A percentile compares a stretch with the other conserved stretches of the same genome.
phyloP scores from a whole-genome alignment of 2,888 invertebrate genomes.

The Galerucella nymphaeae region DNA sequence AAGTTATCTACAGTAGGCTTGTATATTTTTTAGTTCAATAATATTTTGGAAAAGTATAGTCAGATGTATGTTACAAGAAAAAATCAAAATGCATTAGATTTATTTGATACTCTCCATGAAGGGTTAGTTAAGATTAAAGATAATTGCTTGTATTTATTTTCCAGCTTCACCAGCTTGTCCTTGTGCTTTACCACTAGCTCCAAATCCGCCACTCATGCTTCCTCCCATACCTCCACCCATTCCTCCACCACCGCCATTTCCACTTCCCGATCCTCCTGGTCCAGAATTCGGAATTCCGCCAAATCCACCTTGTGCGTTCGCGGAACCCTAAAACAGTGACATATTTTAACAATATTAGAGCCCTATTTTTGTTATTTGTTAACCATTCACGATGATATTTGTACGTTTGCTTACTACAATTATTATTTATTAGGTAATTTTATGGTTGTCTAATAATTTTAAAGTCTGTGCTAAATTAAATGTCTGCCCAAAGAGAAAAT shows the following conservation, averaged over 20 bases:
- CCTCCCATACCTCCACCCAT: neutral
- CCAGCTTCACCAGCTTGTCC: neutral
- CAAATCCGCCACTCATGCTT: neutral
- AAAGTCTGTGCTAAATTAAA: too few species aligned
- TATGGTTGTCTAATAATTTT: too few species aligned
- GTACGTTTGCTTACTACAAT: neutral
- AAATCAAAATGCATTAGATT: neutral
- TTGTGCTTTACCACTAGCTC: neutral
- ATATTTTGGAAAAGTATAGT: too few species aligned
- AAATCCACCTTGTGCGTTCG: neutral
- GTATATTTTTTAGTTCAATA: too few species aligned
- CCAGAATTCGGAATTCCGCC: neutral
- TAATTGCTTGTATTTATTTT: conserved; percentile 1
- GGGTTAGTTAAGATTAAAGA: neutral
- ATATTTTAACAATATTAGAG: neutral
- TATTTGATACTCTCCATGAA: neutral
- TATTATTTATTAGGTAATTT: too few species aligned
- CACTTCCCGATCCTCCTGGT: neutral
- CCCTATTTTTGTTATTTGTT: neutral
- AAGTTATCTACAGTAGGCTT: too few species aligned
- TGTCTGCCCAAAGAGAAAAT: too few species aligned
- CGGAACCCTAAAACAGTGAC: neutral
- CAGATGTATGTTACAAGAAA: too few species aligned
- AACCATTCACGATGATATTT: neutral
- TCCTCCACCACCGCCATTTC: neutral